phyloP scores from a whole-genome alignment of 2,113 vertebrate species.

The Struthio camelus region DNA sequence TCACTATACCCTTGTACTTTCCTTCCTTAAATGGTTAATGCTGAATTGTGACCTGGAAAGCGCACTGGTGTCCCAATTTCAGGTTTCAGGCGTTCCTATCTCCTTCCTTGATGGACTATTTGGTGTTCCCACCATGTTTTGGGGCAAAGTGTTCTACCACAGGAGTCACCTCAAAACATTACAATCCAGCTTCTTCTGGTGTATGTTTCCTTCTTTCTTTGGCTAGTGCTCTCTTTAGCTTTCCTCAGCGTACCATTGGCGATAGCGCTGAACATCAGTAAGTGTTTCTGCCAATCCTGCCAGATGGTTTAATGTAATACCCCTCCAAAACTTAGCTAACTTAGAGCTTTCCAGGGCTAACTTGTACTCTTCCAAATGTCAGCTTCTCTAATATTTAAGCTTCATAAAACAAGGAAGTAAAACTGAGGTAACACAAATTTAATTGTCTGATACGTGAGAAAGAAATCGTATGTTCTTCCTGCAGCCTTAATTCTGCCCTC shows the following conservation, averaged over 20 bases:
- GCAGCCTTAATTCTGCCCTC: background rate
- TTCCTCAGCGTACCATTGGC: background rate
- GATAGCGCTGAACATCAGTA: fast-evolving
- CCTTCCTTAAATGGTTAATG: fast-evolving
- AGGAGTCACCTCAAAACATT: background rate
- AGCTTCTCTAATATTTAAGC: background rate
- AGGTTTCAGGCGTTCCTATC: fast-evolving
- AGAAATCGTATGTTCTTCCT: background rate
- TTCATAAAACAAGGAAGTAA: background rate
- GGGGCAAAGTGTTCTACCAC: fast-evolving
- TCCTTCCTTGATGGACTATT: background rate
- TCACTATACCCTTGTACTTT: background rate
- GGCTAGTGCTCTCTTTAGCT: fast-evolving
- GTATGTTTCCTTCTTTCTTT: background rate
- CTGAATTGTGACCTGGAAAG: background rate
- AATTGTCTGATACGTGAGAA: fast-evolving
- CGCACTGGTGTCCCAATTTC: background rate
- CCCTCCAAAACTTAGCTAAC: background rate
- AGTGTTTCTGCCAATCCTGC: background rate
- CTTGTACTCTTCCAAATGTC: background rate
- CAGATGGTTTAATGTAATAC: background rate
- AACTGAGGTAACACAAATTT: background rate
- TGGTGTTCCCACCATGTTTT: background rate
- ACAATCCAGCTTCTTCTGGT: background rate
- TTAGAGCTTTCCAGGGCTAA: background rate